Conservation (phyloP, 2,113 vertebrate genomes). For the Festucalex cinctus region DNA sequence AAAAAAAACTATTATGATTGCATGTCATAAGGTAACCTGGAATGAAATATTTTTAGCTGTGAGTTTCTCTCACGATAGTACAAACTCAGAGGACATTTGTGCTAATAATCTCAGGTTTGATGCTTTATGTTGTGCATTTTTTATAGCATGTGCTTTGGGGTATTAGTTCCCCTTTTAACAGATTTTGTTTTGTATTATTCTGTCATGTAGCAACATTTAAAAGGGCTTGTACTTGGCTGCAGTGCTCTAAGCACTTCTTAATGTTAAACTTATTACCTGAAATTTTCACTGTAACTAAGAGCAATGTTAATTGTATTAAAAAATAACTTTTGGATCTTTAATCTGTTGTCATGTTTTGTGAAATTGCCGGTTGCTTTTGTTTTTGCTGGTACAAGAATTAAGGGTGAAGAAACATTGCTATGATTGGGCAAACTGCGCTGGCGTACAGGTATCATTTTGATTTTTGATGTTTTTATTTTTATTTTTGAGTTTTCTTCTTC, state of each 20-base stretch:
- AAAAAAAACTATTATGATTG: background rate
- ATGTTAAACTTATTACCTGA: constrained; percentile 1
- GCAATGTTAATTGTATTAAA: constrained; percentile 15
- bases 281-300: background rate
- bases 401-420: too few species aligned
- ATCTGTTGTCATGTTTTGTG: background rate
- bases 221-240: background rate
- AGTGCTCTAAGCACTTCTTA: background rate
- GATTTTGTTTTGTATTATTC: background rate
- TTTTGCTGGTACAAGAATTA: too few species aligned
- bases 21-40: constrained; percentile 12
- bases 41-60: constrained; percentile 16
- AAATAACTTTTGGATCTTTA: constrained; percentile 20
- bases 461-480: too few species aligned
- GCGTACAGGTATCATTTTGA: background rate
- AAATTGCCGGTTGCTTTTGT: background rate
- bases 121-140: constrained; percentile 26
- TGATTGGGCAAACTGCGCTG: too few species aligned
- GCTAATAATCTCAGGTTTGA: constrained; percentile 8
- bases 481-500: too few species aligned
- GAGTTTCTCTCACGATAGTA: background rate
- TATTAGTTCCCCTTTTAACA: background rate
- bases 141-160: background rate
- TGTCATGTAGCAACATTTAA: background rate
- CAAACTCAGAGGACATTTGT: background rate